phyloP scores from a whole-genome alignment of 2,113 vertebrate species.

The Picathartes gymnocephalus region DNA sequence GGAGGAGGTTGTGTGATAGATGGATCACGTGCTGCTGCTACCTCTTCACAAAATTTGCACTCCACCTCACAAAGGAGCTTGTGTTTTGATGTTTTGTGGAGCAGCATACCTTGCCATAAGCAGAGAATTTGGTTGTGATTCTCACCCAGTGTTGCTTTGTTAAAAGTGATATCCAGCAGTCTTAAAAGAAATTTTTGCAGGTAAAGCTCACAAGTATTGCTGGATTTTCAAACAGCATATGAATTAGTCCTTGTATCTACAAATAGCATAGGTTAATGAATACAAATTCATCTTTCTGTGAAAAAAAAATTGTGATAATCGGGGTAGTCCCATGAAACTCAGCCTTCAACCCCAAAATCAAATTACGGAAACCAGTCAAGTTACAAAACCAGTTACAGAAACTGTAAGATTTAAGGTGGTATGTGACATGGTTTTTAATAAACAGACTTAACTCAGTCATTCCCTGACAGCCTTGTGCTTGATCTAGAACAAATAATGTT shows the following conservation, averaged over 20 bases:
- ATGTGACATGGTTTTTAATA: not conserved
- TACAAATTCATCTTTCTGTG: not conserved
- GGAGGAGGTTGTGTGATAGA: not conserved
- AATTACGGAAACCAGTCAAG: not conserved
- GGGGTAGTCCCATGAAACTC: not conserved
- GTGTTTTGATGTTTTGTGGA: not conserved
- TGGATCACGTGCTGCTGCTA: not conserved
- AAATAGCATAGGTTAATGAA: not conserved
- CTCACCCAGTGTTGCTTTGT: not conserved
- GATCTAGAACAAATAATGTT: not conserved
- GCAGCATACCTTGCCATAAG: not conserved
- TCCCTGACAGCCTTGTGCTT: not conserved
- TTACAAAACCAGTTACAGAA: no score
- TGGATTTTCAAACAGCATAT: not conserved
- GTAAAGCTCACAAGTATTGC: not conserved
- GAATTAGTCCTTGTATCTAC: not conserved
- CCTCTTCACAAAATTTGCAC: not conserved
- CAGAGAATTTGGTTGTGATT: not conserved
- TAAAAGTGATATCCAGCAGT: not conserved
- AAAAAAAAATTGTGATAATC: not conserved
- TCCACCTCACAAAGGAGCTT: not conserved
- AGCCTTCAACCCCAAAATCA: not conserved
- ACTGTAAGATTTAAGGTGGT: not conserved
- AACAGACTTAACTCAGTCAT: not conserved
- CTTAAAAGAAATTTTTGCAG: not conserved